These are phyloP conservation scores for Sinella curviseta DNA, from an alignment of 1,140 invertebrate species.

Conservation along the genomic window DNA sequence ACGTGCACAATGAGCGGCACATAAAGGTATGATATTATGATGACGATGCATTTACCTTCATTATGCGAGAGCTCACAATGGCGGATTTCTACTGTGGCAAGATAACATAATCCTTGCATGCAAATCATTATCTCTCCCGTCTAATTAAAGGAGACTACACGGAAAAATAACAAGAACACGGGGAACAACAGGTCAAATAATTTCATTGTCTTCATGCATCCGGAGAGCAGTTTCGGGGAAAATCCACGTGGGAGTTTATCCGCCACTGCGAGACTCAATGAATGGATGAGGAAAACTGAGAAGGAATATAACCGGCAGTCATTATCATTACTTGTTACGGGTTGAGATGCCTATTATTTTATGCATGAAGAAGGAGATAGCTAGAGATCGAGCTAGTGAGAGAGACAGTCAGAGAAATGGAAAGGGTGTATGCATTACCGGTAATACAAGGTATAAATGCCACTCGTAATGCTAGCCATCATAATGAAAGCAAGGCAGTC, in stretches of 20 bases:
- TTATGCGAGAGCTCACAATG: not conserved
- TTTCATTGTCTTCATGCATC: not conserved
- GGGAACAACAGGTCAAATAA: conserved; percentile 21
- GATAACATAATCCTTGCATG: not conserved
- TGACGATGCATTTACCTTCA: too few relatives aligned
- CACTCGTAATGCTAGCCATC: too few relatives aligned
- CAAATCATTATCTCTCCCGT: conserved; percentile 6
- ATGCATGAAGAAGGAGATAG: too few relatives aligned
- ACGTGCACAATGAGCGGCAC: too few relatives aligned
- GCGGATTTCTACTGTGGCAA: not conserved
- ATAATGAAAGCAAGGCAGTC: too few relatives aligned
- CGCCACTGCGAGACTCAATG: not conserved
- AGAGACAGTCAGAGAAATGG: too few relatives aligned
- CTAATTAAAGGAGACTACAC: not conserved
- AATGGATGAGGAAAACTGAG: not conserved
- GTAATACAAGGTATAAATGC: too few relatives aligned
- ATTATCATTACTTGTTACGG: not conserved
- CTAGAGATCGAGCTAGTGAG: too few relatives aligned
- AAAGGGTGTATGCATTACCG: too few relatives aligned
- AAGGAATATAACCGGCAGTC: not conserved
- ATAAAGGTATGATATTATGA: too few relatives aligned
- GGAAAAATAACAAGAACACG: not conserved
- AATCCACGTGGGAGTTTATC: not conserved
- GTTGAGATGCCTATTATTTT: not conserved
- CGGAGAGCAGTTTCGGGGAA: not conserved